Percentiles rank a stretch among this genome's conserved stretches.
phyloP scores from a whole-genome alignment of 2,888 invertebrate species.

The Drosophila tripunctata region DNA sequence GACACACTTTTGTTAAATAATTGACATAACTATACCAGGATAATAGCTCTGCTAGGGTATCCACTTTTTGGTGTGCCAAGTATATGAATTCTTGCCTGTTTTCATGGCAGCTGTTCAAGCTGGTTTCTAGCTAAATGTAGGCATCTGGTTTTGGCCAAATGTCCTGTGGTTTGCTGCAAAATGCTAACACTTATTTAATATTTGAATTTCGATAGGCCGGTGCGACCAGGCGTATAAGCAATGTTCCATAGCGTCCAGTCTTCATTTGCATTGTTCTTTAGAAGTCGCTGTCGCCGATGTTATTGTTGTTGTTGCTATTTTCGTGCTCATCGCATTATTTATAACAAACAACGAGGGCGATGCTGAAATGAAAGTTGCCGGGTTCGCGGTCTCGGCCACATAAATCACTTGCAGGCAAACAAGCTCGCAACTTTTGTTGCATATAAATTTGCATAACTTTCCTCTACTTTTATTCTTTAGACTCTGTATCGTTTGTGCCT shows the following conservation, averaged over 20 bases:
- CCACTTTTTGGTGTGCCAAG: no score
- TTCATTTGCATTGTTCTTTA: slow-evolving; percentile 43
- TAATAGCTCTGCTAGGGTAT: no score
- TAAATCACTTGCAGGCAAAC: slow-evolving; percentile 72
- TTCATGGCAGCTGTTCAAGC: slow-evolving; percentile 15
- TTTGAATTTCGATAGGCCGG: slow-evolving; percentile 23
- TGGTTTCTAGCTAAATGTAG: background rate
- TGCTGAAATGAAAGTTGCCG: slow-evolving; percentile 39
- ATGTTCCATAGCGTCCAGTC: slow-evolving; percentile 27
- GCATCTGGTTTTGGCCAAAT: background rate
- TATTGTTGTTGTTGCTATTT: slow-evolving; percentile 11
- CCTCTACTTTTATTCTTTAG: slow-evolving; percentile 17
- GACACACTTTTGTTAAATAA: no score
- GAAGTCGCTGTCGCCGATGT: background rate
- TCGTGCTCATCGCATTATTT: slow-evolving; percentile 53
- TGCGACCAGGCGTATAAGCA: slow-evolving; percentile 29
- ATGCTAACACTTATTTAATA: slow-evolving; percentile 30
- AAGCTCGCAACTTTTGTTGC: slow-evolving; percentile 70
- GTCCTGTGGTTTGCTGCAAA: slow-evolving; percentile 5
- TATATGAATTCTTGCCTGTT: no score
- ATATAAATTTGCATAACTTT: slow-evolving; percentile 74
- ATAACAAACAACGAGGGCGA: slow-evolving; percentile 35
- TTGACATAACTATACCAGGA: no score
- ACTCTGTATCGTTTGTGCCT: background rate
- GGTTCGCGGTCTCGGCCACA: slow-evolving; percentile 61